A percentile compares a stretch with the other conserved stretches of the same genome.
Evolutionary conservation across 2,797 vertebrate species (phyloP).

Genomic region (Neopelma chrysocephalum): DNA sequence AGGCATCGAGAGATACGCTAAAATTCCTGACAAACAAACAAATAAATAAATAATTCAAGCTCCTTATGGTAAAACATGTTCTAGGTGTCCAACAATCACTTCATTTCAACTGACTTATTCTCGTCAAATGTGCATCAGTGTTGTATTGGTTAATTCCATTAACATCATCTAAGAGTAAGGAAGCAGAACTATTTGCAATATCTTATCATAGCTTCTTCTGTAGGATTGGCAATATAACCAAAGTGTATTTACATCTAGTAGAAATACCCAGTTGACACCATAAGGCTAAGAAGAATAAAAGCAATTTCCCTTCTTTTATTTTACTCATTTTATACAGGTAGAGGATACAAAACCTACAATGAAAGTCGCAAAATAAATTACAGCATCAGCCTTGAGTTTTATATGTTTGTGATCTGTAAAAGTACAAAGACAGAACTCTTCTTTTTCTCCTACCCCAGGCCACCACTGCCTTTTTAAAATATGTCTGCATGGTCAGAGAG

Average conservation of each 20-base stretch:
- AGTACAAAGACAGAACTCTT: neutral
- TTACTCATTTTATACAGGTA: neutral
- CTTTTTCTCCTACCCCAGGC: neutral
- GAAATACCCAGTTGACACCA: neutral
- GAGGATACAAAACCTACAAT: slow-evolving; percentile 8
- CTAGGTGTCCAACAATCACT: neutral
- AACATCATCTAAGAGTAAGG: neutral
- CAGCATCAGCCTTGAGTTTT: neutral
- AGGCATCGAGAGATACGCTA: neutral
- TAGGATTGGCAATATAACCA: neutral
- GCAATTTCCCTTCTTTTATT: slow-evolving; percentile 24
- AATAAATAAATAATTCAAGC: neutral
- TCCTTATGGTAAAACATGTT: neutral
- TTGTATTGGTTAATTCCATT: neutral
- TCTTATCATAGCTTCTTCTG: neutral
- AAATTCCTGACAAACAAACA: neutral
- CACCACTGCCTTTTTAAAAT: neutral
- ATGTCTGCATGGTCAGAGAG: neutral
- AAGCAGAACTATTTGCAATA: neutral
- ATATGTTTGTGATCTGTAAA: neutral
- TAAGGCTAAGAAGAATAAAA: slow-evolving; percentile 8
- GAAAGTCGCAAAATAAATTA: neutral
- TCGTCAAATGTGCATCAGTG: neutral
- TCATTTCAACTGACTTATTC: neutral
- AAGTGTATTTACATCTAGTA: neutral